Evolutionary conservation across 2,888 invertebrate genomes (phyloP).

Genomic region (Conomelus anceps): DNA sequence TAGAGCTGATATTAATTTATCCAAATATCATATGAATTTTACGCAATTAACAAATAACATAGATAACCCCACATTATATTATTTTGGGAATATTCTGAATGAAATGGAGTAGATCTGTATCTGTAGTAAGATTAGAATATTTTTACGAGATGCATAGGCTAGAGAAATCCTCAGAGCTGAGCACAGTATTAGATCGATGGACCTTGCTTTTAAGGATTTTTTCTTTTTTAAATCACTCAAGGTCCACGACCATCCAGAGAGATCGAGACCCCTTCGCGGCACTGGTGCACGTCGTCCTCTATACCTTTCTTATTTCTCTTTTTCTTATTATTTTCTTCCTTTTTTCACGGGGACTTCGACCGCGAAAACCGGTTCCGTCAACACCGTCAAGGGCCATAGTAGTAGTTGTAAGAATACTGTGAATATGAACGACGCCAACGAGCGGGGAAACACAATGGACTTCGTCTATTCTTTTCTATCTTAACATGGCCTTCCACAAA

Average conservation of each 20-base stretch:
- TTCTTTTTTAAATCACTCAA: neutral
- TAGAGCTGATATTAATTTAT: no score
- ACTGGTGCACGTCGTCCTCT: neutral
- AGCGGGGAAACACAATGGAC: neutral
- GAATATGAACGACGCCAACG: neutral
- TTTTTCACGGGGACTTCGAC: neutral
- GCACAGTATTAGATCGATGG: neutral
- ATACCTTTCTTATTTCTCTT: neutral
- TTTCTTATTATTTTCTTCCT: neutral
- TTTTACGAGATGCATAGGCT: neutral
- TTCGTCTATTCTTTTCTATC: neutral
- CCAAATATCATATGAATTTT: no score
- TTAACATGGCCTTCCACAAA: no score
- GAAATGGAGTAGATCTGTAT: neutral
- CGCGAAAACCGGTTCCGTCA: neutral
- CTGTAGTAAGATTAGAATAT: neutral
- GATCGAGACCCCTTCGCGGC: no score
- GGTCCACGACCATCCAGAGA: neutral
- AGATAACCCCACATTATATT: neutral
- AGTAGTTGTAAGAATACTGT: neutral
- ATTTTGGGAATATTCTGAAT: neutral
- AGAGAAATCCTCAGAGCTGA: neutral
- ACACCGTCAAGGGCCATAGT: neutral
- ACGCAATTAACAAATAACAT: no score
- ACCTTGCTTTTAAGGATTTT: neutral